Base-by-base conservation (phyloP, 2,888 invertebrate genomes). In the Esperia sulphurella region DNA sequence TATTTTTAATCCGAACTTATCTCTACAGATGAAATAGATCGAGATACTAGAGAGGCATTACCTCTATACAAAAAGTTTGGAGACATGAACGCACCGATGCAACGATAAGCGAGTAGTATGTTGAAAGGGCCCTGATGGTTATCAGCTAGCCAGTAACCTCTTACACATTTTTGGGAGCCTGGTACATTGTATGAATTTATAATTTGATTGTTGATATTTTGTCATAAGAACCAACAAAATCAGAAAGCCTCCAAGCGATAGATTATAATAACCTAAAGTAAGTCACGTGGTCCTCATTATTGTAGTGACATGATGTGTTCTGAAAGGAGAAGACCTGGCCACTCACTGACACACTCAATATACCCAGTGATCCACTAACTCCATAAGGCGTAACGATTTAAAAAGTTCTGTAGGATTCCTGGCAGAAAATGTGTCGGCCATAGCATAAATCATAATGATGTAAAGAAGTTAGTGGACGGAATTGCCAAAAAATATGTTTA, bases 131-230 rank as follows among this genome's bases (percentile, higher is more conserved):
- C 75, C 72, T 61, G 79, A 80, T 80, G 50, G 49, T 76, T 75
- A 80, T 73, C 73, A 54, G 48, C 53, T 51, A 59, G 55, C 50
- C 57, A 63, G 57, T 62, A 63, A 66, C 69, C 81, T 85, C 82
- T 82, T 83, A 78, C 77, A 79, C 75, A 73, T 71, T 81, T 84
- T 78, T 84, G 79, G 73, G 68, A 69, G 75, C 83, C 82, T 85
- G 75, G 81, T 84, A 83, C 80, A 74, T 73, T 75, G 75, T 81
- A 79, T 83, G 84, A 85, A 81, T 85, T 74, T 75, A 71, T 79
- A 80, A 82, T 80, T 68, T 61, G 58, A 56, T 52, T 57, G 33
- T 38, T 45, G 30, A 39, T 47, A 33, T 31, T 13, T 44, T 44
- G 9, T 30, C 12, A 8, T 35, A 3, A 7, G 30, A 41, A 14